phyloP scores from a whole-genome alignment of 2,797 vertebrate species.

The Buceros bicornis region DNA sequence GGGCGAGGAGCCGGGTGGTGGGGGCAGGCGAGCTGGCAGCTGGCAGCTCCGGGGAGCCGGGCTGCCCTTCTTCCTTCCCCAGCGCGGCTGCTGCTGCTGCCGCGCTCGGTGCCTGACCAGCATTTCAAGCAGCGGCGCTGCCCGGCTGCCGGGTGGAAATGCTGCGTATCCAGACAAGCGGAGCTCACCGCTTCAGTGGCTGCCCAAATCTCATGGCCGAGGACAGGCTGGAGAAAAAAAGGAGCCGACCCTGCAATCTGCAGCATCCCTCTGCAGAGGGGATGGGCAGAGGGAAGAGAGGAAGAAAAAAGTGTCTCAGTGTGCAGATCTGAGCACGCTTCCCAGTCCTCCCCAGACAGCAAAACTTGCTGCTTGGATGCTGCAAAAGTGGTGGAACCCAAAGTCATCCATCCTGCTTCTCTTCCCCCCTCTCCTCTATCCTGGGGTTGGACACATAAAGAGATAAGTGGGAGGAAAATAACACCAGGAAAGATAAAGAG shows the following conservation, averaged over 20 bases:
- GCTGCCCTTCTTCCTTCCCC: not conserved
- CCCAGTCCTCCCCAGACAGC: not conserved
- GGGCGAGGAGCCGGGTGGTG: not conserved
- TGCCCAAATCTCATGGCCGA: not conserved
- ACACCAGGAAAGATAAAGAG: constrained; percentile 67
- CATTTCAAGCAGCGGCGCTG: constrained; percentile 55
- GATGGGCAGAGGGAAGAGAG: not conserved
- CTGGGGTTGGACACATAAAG: constrained; percentile 54
- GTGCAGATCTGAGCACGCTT: not conserved
- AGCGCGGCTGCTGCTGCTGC: constrained; percentile 38
- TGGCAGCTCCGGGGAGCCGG: constrained; percentile 1
- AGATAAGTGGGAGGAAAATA: constrained; percentile 37
- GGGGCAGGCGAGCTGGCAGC: constrained; percentile 34
- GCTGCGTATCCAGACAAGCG: not conserved
- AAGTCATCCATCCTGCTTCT: constrained; percentile 37
- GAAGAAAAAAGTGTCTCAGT: not conserved
- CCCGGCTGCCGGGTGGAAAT: not conserved
- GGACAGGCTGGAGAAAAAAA: not conserved
- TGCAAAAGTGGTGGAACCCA: not conserved
- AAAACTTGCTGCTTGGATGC: not conserved
- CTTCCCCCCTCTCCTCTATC: not conserved
- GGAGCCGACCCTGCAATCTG: accelerated
- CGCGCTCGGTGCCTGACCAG: constrained; percentile 47
- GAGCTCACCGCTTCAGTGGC: not conserved
- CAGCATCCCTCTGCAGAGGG: not conserved